Evolutionary conservation across 35 echinoderm and acorn worm genomes (phyloP), one percentile per base, ranked within the genome.

Genomic region (Antedon bifida): DNA sequence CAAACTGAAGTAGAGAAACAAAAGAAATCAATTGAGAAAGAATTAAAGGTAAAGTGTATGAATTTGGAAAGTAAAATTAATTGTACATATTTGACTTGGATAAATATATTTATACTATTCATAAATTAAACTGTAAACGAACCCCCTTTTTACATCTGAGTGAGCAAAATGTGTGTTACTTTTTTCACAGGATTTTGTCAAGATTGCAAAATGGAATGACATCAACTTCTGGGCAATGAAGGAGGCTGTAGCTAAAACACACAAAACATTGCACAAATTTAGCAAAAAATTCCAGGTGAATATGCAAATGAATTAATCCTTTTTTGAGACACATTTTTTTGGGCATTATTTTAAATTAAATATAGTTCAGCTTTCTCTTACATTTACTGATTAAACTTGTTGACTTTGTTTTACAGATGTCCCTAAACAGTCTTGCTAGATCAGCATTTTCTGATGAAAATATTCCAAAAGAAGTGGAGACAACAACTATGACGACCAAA

Each of bases 171-270:
- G 14, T 42, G 38, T 42, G 4, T 42, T 42, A 7, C 38, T 82
- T 38, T 36, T 0, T 35, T 82, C 0, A 56, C 39, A 92, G 88
- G 91, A 82, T 13, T 99, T 92, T 93, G 95, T 99, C 0, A 99
- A 99, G 83, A 99, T 99, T 74, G 82, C 87, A 29, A 46, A 86
- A 36, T 99, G 95, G 95, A 99, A 92, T 78, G 95, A 99, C 35
- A 92, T 99, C 34, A 99, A 89, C 64, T 99, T 99, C 83, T 99
- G 95, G 95, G 90, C 95, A 29, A 92, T 99, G 88, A 99, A 99
- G 64, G 79, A 83, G 21, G 90, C 90, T 33, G 95, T 99, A 10
- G 85, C 85, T 30, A 99, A 92, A 73, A 85, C 88, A 35, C 95
- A 99, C 34, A 92, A 87, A 73, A 99, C 88, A 0, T 86, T 99